These are phyloP conservation scores for Brachyalestes nurse DNA, from an alignment of 2,797 vertebrate species.

Conservation along the genomic window DNA sequence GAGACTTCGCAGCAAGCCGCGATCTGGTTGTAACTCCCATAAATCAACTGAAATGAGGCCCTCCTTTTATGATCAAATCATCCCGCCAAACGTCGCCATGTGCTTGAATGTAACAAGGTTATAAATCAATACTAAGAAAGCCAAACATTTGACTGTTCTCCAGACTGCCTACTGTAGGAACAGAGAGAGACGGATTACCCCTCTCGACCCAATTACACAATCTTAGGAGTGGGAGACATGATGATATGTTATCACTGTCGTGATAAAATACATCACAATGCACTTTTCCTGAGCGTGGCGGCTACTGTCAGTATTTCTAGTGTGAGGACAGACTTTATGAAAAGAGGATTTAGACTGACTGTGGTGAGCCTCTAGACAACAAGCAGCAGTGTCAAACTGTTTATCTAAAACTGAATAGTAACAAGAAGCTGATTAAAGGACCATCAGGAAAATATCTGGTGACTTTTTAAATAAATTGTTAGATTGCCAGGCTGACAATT, in stretches of 20 bases:
- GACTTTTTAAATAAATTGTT: no score
- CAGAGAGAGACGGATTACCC: neutral
- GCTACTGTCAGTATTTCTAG: neutral
- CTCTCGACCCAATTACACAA: constrained; percentile 32
- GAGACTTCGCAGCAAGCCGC: constrained; percentile 30
- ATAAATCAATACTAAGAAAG: neutral
- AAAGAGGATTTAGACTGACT: no score
- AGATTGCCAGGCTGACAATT: no score
- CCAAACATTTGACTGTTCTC: neutral
- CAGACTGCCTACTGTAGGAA: neutral
- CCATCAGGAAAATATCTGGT: no score
- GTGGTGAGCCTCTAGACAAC: neutral
- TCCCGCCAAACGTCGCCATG: neutral
- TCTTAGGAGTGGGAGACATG: neutral
- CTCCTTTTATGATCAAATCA: constrained; percentile 2
- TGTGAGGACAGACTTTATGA: no score
- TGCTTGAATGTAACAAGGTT: neutral
- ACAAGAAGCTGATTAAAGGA: neutral
- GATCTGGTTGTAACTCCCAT: constrained; percentile 40
- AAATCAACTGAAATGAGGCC: constrained; percentile 32
- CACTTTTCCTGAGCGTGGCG: neutral
- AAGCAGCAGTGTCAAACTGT: neutral
- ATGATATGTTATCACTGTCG: neutral
- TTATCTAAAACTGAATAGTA: neutral
- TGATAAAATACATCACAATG: neutral